These are phyloP conservation scores for Melanotaenia trifasciata DNA, from an alignment of 2,797 vertebrate species.

Conservation along the genomic window DNA sequence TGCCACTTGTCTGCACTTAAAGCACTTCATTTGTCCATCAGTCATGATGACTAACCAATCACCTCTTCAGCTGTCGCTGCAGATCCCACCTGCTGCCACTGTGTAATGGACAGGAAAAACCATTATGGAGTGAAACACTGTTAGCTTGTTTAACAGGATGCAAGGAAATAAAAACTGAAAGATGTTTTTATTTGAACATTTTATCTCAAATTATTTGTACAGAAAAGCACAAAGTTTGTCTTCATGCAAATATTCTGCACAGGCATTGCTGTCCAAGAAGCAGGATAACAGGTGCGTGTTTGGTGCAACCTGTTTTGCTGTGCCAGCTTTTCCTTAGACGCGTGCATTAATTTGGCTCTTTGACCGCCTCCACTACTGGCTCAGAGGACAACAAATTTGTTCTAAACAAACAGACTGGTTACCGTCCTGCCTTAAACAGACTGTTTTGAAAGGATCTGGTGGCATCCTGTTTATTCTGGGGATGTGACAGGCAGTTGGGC, in stretches of 20 bases:
- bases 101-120: constrained; percentile 46
- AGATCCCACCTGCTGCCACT: constrained; percentile 55
- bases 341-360: not conserved
- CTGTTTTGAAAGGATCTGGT: constrained; percentile 6
- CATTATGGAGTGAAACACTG: constrained; percentile 7
- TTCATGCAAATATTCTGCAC: not conserved
- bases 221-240: not conserved
- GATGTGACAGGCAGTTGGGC: constrained; percentile 35
- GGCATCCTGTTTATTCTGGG: constrained; percentile 1
- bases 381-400: not conserved
- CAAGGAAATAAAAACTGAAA: not conserved
- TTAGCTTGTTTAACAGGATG: not conserved
- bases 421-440: not conserved
- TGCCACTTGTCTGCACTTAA: constrained; percentile 31
- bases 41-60: constrained; percentile 44
- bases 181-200: not conserved
- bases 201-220: not conserved
- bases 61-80: constrained; percentile 60
- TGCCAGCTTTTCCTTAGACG: not conserved
- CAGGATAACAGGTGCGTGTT: not conserved
- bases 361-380: not conserved
- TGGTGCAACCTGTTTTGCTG: not conserved
- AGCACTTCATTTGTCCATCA: constrained; percentile 58
- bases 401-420: not conserved
- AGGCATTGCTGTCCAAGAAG: not conserved